Evolutionary conservation across 1,140 invertebrate genomes (phyloP).

Genomic region (Drosophila pseudoobscura): DNA sequence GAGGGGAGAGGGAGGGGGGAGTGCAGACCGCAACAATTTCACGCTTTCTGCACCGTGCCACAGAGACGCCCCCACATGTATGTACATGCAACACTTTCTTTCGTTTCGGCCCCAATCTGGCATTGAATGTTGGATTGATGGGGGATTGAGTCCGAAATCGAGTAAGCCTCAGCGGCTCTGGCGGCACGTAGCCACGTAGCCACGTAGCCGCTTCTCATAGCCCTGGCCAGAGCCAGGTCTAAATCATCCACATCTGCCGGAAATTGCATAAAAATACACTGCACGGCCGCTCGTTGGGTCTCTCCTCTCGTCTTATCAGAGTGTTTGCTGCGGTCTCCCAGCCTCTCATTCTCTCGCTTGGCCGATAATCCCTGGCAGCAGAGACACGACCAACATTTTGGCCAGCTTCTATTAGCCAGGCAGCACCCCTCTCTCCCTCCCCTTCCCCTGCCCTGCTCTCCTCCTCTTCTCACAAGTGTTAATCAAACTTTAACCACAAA

Average conservation of each 20-base stretch:
- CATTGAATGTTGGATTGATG: conserved; percentile 1
- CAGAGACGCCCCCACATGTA: conserved; percentile 25
- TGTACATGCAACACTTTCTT: conserved; percentile 49
- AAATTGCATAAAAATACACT: conserved; percentile 77
- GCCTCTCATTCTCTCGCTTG: conserved; percentile 34
- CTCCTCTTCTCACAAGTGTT: conserved; percentile 24
- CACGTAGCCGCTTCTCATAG: conserved; percentile 64
- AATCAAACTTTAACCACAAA: conserved; percentile 52
- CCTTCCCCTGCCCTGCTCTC: not conserved
- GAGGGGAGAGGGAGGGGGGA: not conserved
- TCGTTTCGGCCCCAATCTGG: conserved; percentile 11
- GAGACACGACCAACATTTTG: conserved; percentile 74
- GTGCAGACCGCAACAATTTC: conserved; percentile 22
- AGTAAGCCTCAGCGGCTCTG: conserved; percentile 14
- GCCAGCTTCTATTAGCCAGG: conserved; percentile 62
- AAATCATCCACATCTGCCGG: conserved; percentile 81
- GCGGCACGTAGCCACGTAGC: conserved; percentile 63
- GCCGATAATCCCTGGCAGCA: conserved; percentile 58
- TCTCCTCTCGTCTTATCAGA: conserved; percentile 42
- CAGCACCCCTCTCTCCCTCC: not conserved
- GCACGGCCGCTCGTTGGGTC: conserved; percentile 3
- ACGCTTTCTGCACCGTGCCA: conserved; percentile 49
- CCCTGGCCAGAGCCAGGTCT: conserved; percentile 28
- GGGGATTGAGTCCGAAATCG: conserved; percentile 24
- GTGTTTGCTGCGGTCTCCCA: not conserved